Percentiles rank a stretch among this genome's conserved stretches.
Conservation (phyloP, 1,140 invertebrate genomes). For the Drosophila repleta region DNA sequence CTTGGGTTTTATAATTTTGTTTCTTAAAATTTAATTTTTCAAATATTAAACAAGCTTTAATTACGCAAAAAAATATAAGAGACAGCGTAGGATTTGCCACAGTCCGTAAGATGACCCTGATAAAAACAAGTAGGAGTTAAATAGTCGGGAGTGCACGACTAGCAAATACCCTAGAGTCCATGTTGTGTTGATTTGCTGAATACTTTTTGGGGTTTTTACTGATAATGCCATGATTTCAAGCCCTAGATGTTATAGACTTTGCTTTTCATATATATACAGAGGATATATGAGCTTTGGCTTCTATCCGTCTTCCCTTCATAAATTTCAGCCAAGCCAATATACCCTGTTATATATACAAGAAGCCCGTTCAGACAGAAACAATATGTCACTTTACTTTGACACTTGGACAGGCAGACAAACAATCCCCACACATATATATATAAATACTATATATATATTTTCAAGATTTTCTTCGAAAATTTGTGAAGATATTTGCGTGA, state of each 20-base stretch:
- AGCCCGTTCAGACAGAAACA: constrained; percentile 25
- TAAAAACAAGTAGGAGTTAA: constrained; percentile 39
- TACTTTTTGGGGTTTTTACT: too few relatives aligned
- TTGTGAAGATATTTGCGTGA: constrained; percentile 35
- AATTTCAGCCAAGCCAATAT: too few relatives aligned
- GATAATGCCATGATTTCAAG: too few relatives aligned
- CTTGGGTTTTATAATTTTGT: constrained; percentile 18
- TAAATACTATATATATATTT: constrained; percentile 13
- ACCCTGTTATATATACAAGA: not conserved
- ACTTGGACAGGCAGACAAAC: constrained; percentile 45
- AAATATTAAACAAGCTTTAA: constrained; percentile 42
- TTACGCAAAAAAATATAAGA: constrained; percentile 35
- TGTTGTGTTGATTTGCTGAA: too few relatives aligned
- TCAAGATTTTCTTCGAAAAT: constrained; percentile 57
- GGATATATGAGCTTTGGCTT: too few relatives aligned
- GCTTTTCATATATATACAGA: too few relatives aligned
- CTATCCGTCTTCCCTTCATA: too few relatives aligned
- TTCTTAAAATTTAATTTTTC: constrained; percentile 49
- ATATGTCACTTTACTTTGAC: constrained; percentile 70
- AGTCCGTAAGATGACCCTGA: constrained; percentile 63
- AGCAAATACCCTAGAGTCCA: too few relatives aligned
- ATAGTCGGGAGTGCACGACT: too few relatives aligned
- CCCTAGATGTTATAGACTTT: too few relatives aligned
- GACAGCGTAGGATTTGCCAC: constrained; percentile 8
- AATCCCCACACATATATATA: not conserved